phyloP scores from a whole-genome alignment of 2,113 vertebrate genomes.

The Odocoileus hemionus region DNA sequence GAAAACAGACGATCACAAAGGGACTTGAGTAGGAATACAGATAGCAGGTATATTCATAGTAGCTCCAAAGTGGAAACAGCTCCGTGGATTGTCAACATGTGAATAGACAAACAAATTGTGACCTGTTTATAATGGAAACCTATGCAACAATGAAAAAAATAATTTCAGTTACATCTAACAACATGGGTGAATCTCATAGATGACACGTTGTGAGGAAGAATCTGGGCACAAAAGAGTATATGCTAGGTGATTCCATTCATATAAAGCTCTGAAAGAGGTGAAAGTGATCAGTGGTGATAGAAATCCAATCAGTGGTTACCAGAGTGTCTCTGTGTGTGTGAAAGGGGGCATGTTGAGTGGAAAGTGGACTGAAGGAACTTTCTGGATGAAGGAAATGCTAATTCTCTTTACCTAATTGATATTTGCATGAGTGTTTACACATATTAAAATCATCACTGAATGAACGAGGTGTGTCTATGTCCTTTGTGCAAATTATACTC shows the following conservation, averaged over 20 bases:
- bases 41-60: not conserved
- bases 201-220: not conserved
- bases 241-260: not conserved
- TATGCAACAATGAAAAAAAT: not conserved
- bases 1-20: not conserved
- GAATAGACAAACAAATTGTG: not conserved
- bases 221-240: not conserved
- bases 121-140: not conserved
- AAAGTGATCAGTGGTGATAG: not conserved
- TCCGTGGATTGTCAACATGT: not conserved
- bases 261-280: not conserved
- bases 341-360: not conserved
- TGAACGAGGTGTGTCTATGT: not conserved
- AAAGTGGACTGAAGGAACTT: not conserved
- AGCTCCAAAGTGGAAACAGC: not conserved
- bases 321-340: not conserved
- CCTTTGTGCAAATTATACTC: not conserved
- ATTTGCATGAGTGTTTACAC: not conserved
- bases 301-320: not conserved
- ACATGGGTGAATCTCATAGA: not conserved
- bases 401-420: not conserved
- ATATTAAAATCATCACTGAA: not conserved
- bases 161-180: not conserved
- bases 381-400: not conserved
- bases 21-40: not conserved